phyloP scores from a whole-genome alignment of 2,113 vertebrate species.

The Petroica traversi region DNA sequence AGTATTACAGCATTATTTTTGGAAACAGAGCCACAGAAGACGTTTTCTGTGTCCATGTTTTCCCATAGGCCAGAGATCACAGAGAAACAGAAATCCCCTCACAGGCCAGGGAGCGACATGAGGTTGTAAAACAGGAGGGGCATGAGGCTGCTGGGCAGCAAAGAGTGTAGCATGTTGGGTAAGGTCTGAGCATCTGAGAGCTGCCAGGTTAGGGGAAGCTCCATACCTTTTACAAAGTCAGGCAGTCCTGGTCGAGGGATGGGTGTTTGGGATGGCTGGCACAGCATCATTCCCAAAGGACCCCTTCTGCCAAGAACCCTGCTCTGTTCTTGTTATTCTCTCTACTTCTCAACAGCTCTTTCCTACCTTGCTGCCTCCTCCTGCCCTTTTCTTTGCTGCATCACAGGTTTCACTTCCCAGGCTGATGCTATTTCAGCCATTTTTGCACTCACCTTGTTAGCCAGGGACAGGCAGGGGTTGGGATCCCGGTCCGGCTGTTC shows the following conservation, averaged over 20 bases:
- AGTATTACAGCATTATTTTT: not conserved
- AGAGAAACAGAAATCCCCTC: not conserved
- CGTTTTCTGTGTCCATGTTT: not conserved
- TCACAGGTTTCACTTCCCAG: not conserved
- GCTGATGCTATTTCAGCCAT: not conserved
- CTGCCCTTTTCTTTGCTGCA: not conserved
- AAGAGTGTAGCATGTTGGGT: not conserved
- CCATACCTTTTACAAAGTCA: not conserved
- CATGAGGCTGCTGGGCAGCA: not conserved
- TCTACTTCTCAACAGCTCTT: not conserved
- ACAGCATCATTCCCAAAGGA: not conserved
- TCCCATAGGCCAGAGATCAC: not conserved
- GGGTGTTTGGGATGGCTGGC: not conserved
- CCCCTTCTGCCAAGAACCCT: not conserved
- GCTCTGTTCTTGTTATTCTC: not conserved
- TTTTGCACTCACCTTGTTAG: slow-evolving; percentile 83
- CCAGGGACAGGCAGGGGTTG: slow-evolving; percentile 87
- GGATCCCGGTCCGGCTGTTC: slow-evolving; percentile 85
- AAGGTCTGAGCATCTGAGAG: not conserved
- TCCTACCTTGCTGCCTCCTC: not conserved
- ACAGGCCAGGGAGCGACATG: not conserved
- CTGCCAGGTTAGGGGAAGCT: not conserved
- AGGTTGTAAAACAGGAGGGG: not conserved
- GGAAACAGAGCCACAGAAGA: not conserved
- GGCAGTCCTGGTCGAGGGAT: not conserved